Conservation (phyloP, 2,113 vertebrate species). For the Labeo rohita region DNA sequence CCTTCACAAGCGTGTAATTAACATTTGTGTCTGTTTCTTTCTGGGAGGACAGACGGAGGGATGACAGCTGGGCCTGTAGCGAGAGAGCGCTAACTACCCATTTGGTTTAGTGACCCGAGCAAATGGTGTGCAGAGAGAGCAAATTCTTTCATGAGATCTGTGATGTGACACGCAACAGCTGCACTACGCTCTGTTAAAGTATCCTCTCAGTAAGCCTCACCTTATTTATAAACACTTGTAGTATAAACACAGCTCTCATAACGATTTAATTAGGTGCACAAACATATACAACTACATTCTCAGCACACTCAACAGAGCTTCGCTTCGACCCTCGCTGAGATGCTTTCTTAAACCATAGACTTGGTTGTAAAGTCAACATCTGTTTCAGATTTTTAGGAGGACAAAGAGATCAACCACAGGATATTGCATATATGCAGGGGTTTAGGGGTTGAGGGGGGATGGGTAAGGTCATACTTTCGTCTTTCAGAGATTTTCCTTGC, state of each 20-base stretch:
- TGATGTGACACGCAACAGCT: constrained; percentile 69
- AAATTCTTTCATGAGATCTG: constrained; percentile 59
- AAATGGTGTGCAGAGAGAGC: constrained; percentile 70
- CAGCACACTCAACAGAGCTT: constrained; percentile 25
- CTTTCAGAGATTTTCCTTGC: constrained; percentile 19
- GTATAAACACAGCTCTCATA: constrained; percentile 40
- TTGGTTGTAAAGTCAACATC: constrained; percentile 71
- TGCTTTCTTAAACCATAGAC: constrained; percentile 15
- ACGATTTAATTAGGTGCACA: constrained; percentile 54
- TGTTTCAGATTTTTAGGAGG: constrained; percentile 75
- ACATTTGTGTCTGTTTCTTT: constrained; percentile 38
- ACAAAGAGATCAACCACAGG: constrained; percentile 79
- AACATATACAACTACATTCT: constrained; percentile 38
- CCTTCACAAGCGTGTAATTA: constrained; percentile 36
- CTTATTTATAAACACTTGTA: constrained; percentile 44
- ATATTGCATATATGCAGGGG: constrained; percentile 73
- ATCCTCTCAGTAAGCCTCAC: constrained; percentile 27
- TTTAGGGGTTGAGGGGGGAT: constrained; percentile 28
- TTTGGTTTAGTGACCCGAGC: constrained; percentile 63
- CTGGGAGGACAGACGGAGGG: constrained; percentile 44
- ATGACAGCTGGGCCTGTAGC: constrained; percentile 69
- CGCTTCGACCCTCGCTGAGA: constrained; percentile 19
- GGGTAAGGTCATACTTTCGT: constrained; percentile 53
- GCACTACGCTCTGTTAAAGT: constrained; percentile 43
- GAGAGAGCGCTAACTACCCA: constrained; percentile 70